Percentiles rank a stretch among this genome's conserved stretches.
These are phyloP conservation scores for Adelognathus sp. DNA, from an alignment of 2,888 invertebrate genomes.

Conservation along the genomic window DNA sequence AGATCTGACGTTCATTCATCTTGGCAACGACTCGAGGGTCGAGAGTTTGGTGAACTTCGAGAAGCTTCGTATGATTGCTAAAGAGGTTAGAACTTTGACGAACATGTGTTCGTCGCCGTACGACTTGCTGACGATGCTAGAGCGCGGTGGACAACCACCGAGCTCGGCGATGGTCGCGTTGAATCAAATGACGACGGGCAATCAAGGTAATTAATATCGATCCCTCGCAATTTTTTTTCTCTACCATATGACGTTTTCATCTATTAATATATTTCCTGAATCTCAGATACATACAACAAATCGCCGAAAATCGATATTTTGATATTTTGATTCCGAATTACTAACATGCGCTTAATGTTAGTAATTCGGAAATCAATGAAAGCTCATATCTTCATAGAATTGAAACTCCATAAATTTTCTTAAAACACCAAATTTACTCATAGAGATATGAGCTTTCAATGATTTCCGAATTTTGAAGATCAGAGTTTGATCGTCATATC, in stretches of 20 bases:
- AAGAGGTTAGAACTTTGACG: conserved; percentile 94
- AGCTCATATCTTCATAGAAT: no score
- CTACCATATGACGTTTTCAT: neutral
- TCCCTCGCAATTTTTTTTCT: neutral
- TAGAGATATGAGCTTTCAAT: no score
- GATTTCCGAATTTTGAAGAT: no score
- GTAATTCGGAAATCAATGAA: no score
- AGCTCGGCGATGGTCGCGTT: conserved; percentile 94
- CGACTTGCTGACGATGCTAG: conserved; percentile 92
- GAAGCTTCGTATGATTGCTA: conserved; percentile 98
- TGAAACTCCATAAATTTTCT: no score
- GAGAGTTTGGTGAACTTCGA: conserved; percentile 98
- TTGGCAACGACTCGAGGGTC: conserved; percentile 96
- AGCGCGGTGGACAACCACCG: conserved; percentile 92
- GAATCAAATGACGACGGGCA: conserved; percentile 92
- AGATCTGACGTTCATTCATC: conserved; percentile 98
- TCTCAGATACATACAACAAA: neutral
- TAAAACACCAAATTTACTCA: no score
- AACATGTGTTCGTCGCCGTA: conserved; percentile 98
- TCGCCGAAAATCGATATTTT: neutral
- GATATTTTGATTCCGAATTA: no score
- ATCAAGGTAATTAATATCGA: conserved; percentile 77
- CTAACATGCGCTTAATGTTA: no score
- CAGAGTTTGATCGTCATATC: no score
- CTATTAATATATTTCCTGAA: neutral